Base-by-base conservation (phyloP, 2,113 vertebrate species). In the Oreochromis aureus region DNA sequence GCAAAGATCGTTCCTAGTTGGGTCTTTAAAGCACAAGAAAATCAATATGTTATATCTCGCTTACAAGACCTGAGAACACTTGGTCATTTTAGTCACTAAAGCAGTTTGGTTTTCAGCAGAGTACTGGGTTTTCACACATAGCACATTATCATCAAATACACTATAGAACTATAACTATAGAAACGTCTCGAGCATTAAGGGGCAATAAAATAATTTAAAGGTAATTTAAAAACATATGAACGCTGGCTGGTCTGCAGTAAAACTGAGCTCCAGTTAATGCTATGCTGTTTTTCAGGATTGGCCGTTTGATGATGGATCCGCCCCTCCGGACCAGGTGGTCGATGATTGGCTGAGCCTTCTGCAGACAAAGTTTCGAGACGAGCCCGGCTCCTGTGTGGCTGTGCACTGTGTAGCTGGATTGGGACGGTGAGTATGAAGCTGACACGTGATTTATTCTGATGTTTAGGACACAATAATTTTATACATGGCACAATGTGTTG, bases 321-420 rank as follows among this genome's bases (percentile, higher is more conserved):
- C 98, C 9, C 98, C 99, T 18, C 98, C 98, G 1, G 97, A 96
- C 24, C 97, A 98, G 89, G 97, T 99, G 83, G 98, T 99, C 81
- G 98, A 99, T 0, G 98, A 99, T 84, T 99, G 98, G 98, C 94
- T 99, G 80, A 98, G 95, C 88, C 96, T 99, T 39, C 93, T 99
- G 87, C 98, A 97, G 97, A 96, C 89, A 71, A 99, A 98, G 96
- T 99, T 99, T 41, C 96, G 97, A 46, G 98, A 99, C 2, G 97
- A 99, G 87, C 97, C 98, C 1, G 98, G 98, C 6, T 97, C 97
- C 95, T 99, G 98, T 80, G 97, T 99, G 19, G 98, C 98, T 27
- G 99, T 99, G 30, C 98, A 99, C 96, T 99, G 98, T 66, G 98
- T 99, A 8, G 98, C 98, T 15, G 98, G 98, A 78, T 82, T 99